A percentile compares a stretch with the other conserved stretches of the same genome.
phyloP scores from a whole-genome alignment of 2,888 invertebrate genomes.

The Nephrotoma flavescens region DNA sequence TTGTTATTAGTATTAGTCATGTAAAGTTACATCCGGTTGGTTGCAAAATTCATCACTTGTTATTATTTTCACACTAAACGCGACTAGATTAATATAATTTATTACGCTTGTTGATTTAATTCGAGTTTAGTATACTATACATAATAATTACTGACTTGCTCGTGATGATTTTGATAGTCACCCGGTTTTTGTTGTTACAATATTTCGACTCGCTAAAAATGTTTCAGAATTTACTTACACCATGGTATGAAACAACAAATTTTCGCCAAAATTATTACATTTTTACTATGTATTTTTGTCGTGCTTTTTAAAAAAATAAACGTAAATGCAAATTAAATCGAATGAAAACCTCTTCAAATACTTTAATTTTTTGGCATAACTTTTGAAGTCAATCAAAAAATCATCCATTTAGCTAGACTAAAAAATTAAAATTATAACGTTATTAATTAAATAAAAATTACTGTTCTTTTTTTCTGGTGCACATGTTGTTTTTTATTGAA shows the following conservation, averaged over 20 bases:
- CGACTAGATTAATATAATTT: too few relatives aligned
- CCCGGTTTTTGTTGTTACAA: neutral
- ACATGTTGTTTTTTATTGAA: neutral
- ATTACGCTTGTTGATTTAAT: too few relatives aligned
- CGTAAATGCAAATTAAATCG: neutral
- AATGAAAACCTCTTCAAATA: neutral
- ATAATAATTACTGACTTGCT: too few relatives aligned
- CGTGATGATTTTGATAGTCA: neutral
- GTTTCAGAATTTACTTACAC: too few relatives aligned
- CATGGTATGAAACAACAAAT: neutral
- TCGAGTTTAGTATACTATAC: too few relatives aligned
- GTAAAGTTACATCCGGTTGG: too few relatives aligned
- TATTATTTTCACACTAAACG: too few relatives aligned
- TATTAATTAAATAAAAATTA: neutral
- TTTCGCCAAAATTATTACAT: neutral
- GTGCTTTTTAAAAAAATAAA: neutral
- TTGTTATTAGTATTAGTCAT: too few relatives aligned
- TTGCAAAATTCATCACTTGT: too few relatives aligned
- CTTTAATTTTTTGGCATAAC: neutral
- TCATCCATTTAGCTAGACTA: neutral
- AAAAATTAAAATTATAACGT: neutral
- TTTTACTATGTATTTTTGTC: neutral
- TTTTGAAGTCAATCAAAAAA: neutral
- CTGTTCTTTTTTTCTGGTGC: neutral
- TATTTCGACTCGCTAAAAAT: neutral